A percentile compares a stretch with the other conserved stretches of the same genome.
These are phyloP conservation scores for Tenebrosternarchus preto DNA, from an alignment of 2,113 vertebrate species.

Conservation along the genomic window DNA sequence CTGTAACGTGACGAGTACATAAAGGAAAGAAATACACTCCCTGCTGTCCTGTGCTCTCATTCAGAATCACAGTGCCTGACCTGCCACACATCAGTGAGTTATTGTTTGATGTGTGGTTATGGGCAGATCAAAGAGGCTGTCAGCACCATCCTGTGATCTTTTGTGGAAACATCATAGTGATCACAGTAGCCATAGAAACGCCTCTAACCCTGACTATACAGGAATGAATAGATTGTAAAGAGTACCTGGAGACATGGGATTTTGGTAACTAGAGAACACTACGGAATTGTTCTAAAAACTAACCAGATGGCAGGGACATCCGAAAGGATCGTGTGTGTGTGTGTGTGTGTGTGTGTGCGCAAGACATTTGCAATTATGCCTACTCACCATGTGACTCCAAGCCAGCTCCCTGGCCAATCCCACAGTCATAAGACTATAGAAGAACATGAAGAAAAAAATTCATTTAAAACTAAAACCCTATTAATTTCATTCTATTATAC, in stretches of 20 bases:
- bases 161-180: not conserved
- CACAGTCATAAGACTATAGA: conserved; percentile 90
- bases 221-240: conserved; percentile 31
- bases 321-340: not conserved
- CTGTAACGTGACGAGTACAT: not conserved
- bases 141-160: conserved; percentile 35
- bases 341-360: conserved; percentile 12
- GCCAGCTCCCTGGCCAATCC: conserved; percentile 92
- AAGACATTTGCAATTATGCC: not conserved
- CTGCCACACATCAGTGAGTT: conserved; percentile 2
- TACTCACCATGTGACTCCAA: conserved; percentile 96
- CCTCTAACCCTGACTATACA: conserved; percentile 9
- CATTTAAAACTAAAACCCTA: not conserved
- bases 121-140: conserved; percentile 43
- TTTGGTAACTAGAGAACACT: conserved; percentile 17
- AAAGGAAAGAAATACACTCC: not conserved
- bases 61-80: conserved; percentile 14
- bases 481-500: too few relatives aligned
- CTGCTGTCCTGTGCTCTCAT: not conserved
- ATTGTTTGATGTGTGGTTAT: conserved; percentile 19
- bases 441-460: conserved; percentile 54
- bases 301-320: not conserved
- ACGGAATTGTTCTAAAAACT: conserved; percentile 60
- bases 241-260: not conserved
- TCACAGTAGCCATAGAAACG: conserved; percentile 25